Evolutionary conservation across 2,113 vertebrate genomes (phyloP), one percentile per base, ranked within the genome.

Genomic region (Tragelaphus strepsiceros): DNA sequence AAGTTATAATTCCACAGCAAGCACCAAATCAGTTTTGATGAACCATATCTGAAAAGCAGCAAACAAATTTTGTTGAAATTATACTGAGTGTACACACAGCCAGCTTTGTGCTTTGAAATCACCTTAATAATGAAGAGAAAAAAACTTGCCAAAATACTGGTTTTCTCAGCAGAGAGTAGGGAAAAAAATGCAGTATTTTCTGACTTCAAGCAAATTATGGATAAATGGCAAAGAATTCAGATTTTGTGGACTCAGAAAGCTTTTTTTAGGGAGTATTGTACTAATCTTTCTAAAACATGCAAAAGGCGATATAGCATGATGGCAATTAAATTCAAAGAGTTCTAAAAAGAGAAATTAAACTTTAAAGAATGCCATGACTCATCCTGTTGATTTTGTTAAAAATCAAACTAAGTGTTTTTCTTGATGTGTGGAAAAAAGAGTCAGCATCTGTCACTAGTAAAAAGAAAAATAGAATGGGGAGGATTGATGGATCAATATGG

Each of bases 321-420:
- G 56, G 7, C 35, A 82, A 82, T 62, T 62, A 16, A 62, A 62
- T 51, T 39, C 56, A 35, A 61, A 85, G 67, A 7, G 43, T 61
- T 94, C 88, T 62, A 58, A 51, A 85, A 87, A 83, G 30, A 46
- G 80, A 80, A 58, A 51, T 46, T 39, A 53, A 19, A 54, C 30
- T 58, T 92, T 54, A 90, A 80, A 78, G 39, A 78, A 56, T 62
- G 21, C 5, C 67, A 35, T 96, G 97, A 90, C 51, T 92, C 91
- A 94, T 90, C 43, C 46, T 80, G 62, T 78, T 84, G 80, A 92
- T 95, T 96, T 91, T 62, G 83, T 96, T 92, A 58, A 95, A 97
- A 95, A 88, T 80, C 77, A 89, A 91, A 62, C 28, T 43, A 49
- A 43, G 43, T 78, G 51, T 95, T 93, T 91, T 78, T 61, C 90